phyloP scores from a whole-genome alignment of 2,888 invertebrate genomes.

The Diaprepes abbreviatus region DNA sequence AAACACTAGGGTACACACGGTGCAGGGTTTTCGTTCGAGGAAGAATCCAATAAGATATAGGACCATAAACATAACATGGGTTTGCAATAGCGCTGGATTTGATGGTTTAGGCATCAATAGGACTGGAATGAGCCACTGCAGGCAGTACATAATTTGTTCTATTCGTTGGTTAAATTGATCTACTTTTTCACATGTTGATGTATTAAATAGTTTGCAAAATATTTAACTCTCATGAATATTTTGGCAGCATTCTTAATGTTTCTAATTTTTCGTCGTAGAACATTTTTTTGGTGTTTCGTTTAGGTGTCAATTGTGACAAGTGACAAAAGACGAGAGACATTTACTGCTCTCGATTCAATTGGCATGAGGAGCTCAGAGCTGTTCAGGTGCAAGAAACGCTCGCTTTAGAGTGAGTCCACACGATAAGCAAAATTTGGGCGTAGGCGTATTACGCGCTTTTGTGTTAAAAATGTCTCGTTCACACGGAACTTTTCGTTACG shows the following conservation, averaged over 20 bases:
- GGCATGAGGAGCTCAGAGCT: too few relatives aligned
- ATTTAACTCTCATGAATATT: neutral
- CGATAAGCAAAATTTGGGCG: too few relatives aligned
- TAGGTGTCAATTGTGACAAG: too few relatives aligned
- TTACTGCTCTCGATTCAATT: too few relatives aligned
- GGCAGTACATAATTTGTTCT: conserved; percentile 86
- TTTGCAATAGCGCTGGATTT: conserved; percentile 95
- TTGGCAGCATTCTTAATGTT: neutral
- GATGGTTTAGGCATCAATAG: conserved; percentile 97
- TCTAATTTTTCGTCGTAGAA: conserved; percentile 3
- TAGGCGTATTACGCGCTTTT: too few relatives aligned
- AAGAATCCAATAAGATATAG: conserved; percentile 89
- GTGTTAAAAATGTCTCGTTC: too few relatives aligned
- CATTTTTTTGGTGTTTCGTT: neutral
- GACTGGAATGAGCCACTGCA: conserved; percentile 97
- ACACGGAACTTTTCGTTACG: too few relatives aligned
- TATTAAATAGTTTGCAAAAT: neutral
- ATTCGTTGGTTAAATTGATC: conserved; percentile 1
- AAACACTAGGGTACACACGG: conserved; percentile 96
- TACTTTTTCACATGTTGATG: conserved; percentile 21
- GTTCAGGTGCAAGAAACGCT: too few relatives aligned
- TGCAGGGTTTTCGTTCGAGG: conserved; percentile 96
- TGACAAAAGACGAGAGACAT: too few relatives aligned
- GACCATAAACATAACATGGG: conserved; percentile 96
- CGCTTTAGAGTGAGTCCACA: too few relatives aligned